A percentile compares a stretch with the other conserved stretches of the same genome.
Conservation (phyloP, 2,888 invertebrate genomes). For the Campoplex nolae region DNA sequence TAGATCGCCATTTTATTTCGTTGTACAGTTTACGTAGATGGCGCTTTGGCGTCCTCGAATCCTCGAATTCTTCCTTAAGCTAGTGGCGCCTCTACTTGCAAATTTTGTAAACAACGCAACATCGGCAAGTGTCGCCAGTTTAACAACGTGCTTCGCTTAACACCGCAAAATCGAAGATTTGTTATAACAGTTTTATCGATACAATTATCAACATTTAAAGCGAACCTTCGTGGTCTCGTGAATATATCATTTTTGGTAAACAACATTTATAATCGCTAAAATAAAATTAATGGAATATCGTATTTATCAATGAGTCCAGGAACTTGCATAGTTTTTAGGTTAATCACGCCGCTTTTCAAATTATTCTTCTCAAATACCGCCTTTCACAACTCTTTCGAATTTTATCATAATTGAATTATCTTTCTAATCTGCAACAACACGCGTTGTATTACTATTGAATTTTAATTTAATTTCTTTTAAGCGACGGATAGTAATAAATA, state of each 20-base stretch:
- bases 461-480: background rate
- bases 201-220: background rate
- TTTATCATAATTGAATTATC: background rate
- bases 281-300: background rate
- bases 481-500: background rate
- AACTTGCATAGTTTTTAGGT: background rate
- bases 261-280: background rate
- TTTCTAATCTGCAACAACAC: background rate
- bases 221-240: background rate
- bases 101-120: background rate
- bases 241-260: background rate
- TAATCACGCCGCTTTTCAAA: slow-evolving; percentile 7
- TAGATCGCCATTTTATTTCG: background rate
- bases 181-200: background rate
- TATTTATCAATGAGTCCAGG: background rate
- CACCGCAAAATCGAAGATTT: background rate
- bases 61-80: background rate
- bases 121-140: background rate
- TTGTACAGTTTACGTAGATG: background rate
- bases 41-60: background rate
- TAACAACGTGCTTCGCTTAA: slow-evolving; percentile 4
- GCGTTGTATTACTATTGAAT: background rate
- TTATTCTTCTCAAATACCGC: background rate
- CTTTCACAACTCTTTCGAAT: background rate
- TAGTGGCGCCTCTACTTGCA: background rate